A percentile compares a stretch with the other conserved stretches of the same genome.
These are phyloP conservation scores for Antechinus flavipes DNA, from an alignment of 2,113 vertebrate species.

Conservation along the genomic window DNA sequence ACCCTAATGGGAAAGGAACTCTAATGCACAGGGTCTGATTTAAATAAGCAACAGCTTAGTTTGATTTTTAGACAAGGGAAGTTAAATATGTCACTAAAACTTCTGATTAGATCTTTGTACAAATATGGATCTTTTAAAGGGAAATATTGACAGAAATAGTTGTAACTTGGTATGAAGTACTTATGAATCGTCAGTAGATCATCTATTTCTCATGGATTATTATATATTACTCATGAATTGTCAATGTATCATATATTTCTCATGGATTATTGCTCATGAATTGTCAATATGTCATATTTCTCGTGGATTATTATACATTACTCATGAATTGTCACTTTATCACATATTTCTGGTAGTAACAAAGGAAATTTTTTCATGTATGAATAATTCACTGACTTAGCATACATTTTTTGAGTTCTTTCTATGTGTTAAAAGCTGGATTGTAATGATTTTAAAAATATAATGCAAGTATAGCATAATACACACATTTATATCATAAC, in stretches of 20 bases:
- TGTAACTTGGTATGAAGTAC: constrained; percentile 6
- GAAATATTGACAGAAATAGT: background rate
- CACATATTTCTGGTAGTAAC: background rate
- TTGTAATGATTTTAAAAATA: background rate
- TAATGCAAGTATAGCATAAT: background rate
- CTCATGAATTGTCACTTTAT: background rate
- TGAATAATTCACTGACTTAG: constrained; percentile 26
- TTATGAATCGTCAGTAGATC: background rate
- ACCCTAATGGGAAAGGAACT: background rate
- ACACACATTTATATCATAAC: background rate
- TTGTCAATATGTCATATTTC: no score
- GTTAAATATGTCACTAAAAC: constrained; percentile 11
- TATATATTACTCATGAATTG: no score
- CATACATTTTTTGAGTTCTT: constrained; percentile 10
- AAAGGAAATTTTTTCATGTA: background rate
- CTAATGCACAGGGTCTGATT: background rate
- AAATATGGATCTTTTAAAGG: constrained; percentile 12
- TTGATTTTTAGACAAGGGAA: background rate
- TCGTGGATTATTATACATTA: background rate
- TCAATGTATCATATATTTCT: no score
- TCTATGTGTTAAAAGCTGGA: background rate
- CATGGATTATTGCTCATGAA: no score
- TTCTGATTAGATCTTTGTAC: background rate
- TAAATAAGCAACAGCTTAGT: background rate
- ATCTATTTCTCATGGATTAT: no score